Percentiles rank a stretch among this genome's conserved stretches.
Evolutionary conservation across 1,140 invertebrate species (phyloP).

Genomic region (Onthophagus taurus): DNA sequence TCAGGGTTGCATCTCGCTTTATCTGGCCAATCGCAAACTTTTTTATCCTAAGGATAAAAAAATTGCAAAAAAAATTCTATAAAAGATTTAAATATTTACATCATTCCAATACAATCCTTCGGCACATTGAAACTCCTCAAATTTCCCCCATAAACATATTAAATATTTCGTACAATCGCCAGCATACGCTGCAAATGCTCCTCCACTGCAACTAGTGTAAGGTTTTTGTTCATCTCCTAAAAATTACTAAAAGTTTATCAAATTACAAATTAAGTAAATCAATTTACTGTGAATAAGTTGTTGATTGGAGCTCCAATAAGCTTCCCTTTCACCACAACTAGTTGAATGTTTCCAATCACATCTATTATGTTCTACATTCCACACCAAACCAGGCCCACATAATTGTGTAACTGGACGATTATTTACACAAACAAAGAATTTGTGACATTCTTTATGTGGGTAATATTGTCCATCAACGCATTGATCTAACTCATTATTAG

Average conservation of each 20-base stretch:
- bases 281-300: slow-evolving; percentile 8
- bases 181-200: slow-evolving; percentile 51
- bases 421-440: slow-evolving; percentile 63
- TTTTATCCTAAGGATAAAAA: slow-evolving; percentile 33
- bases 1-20: slow-evolving; percentile 57
- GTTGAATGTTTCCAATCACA: slow-evolving; percentile 58
- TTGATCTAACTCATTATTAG: slow-evolving; percentile 3
- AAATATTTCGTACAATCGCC: slow-evolving; percentile 64
- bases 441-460: slow-evolving; percentile 49
- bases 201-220: slow-evolving; percentile 50
- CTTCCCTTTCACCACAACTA: slow-evolving; percentile 30
- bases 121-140: slow-evolving; percentile 59
- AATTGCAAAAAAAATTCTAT: slow-evolving; percentile 8
- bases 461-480: slow-evolving; percentile 50
- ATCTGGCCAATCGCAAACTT: slow-evolving; percentile 70
- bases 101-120: slow-evolving; percentile 70
- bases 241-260: slow-evolving; percentile 13
- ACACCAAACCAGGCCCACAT: slow-evolving; percentile 61
- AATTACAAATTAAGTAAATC: background rate
- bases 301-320: background rate
- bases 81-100: slow-evolving; percentile 35
- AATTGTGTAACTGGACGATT: slow-evolving; percentile 50
- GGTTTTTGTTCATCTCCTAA: slow-evolving; percentile 31
- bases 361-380: slow-evolving; percentile 51
- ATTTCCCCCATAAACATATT: slow-evolving; percentile 69